Conservation (phyloP, 1,140 invertebrate species). For the Thaumetopoea pityocampa region DNA sequence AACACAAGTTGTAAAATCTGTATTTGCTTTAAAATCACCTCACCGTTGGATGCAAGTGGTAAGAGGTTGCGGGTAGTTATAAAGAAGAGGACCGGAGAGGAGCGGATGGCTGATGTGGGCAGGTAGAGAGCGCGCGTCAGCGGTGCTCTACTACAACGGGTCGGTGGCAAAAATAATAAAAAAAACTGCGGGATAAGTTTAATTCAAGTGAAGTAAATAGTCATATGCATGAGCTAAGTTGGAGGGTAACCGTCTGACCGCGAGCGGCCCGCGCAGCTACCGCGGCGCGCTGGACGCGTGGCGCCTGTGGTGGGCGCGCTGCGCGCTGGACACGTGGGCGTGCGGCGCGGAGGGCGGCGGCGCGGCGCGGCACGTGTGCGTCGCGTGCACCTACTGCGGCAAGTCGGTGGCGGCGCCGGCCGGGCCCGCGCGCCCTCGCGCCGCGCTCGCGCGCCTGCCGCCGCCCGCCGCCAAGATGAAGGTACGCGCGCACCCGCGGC, state of each 20-base stretch:
- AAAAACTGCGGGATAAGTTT: not conserved
- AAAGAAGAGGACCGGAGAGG: no score
- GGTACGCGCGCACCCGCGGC: constrained; percentile 21
- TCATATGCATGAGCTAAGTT: not conserved
- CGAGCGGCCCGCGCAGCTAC: no score
- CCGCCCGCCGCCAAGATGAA: constrained; percentile 63
- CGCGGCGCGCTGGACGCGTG: constrained; percentile 80
- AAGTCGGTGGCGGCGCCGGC: constrained; percentile 91
- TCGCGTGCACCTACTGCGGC: constrained; percentile 96
- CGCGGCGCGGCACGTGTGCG: constrained; percentile 81
- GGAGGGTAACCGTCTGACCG: no score
- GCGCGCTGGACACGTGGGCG: constrained; percentile 75
- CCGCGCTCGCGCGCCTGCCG: constrained; percentile 79
- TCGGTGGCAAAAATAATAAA: no score
- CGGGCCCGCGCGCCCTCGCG: constrained; percentile 77
- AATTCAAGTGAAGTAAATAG: not conserved
- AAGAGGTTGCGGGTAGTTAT: no score
- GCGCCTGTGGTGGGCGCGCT: constrained; percentile 15
- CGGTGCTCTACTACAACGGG: no score
- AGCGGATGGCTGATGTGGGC: no score
- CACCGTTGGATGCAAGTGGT: no score
- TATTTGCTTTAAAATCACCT: no score
- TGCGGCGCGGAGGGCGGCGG: constrained; percentile 24
- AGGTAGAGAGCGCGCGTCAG: no score
- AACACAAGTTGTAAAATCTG: no score